Percentiles rank a stretch among this genome's conserved stretches.
These are phyloP conservation scores for Xylota sylvarum DNA, from an alignment of 2,888 invertebrate species.

Conservation along the genomic window DNA sequence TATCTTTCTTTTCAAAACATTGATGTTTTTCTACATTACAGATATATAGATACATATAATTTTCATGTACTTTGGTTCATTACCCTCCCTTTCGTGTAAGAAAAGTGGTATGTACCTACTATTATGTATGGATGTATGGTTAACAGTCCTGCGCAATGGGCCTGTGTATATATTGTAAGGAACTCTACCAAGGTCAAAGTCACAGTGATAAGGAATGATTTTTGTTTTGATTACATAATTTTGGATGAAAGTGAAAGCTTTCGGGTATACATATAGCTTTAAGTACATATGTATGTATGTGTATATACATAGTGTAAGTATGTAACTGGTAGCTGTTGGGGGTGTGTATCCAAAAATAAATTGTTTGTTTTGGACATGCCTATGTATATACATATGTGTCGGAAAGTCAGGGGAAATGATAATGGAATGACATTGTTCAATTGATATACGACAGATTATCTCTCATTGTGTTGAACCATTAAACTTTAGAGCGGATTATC, in stretches of 20 bases:
- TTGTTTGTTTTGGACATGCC: conserved; percentile 18
- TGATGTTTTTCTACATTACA: not conserved
- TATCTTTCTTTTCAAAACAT: not conserved
- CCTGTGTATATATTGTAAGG: conserved; percentile 5
- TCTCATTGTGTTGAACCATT: conserved; percentile 22
- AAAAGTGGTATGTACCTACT: not conserved
- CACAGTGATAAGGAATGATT: conserved; percentile 35
- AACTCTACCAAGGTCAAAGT: conserved; percentile 49
- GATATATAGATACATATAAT: too few species aligned
- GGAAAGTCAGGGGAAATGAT: not conserved
- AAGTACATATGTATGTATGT: not conserved
- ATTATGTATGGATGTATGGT: too few species aligned
- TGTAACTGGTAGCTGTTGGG: not conserved
- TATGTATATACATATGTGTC: too few species aligned
- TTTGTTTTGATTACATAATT: conserved; percentile 51
- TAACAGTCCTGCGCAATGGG: conserved; percentile 16
- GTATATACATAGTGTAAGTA: not conserved
- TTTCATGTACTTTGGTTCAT: not conserved
- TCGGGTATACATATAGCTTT: not conserved
- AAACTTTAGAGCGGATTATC: conserved; percentile 24
- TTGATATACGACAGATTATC: conserved; percentile 19
- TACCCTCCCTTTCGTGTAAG: not conserved
- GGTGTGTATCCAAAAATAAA: conserved; percentile 56
- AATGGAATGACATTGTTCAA: conserved; percentile 47
- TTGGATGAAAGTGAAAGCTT: conserved; percentile 50